Conservation (phyloP, 1,140 invertebrate species). For the Apis florea region DNA sequence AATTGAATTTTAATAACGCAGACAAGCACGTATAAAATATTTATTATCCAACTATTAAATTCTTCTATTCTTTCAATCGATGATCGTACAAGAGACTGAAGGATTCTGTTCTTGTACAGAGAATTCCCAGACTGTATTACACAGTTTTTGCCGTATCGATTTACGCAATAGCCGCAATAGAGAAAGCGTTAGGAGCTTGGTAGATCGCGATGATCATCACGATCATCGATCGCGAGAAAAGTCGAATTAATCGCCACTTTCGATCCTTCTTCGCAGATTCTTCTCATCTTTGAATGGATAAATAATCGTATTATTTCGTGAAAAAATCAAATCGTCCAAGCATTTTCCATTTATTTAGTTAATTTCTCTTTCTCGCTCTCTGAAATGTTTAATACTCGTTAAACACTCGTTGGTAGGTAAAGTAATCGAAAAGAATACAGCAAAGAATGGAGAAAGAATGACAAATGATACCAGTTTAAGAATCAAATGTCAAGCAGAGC, state of each 20-base stretch:
- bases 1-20: no score
- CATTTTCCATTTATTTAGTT: no score
- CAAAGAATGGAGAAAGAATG: no score
- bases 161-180: constrained; percentile 28
- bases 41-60: background rate
- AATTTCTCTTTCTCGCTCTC: no score
- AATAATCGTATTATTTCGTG: no score
- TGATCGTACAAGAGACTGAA: background rate
- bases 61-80: background rate
- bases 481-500: no score
- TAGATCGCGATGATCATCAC: constrained; percentile 41
- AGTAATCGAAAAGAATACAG: no score
- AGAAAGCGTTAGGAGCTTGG: constrained; percentile 34
- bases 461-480: no score
- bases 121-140: constrained; percentile 23
- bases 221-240: constrained; percentile 30
- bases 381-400: no score
- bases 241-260: constrained; percentile 43
- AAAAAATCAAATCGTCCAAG: no score
- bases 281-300: background rate
- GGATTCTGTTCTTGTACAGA: background rate
- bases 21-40: background rate
- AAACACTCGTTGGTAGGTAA: no score
- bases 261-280: background rate
- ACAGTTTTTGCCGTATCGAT: constrained; percentile 10